Evolutionary conservation across 1,140 invertebrate genomes (phyloP), one percentile per base, ranked within the genome.

Genomic region (Gonatopus flavifemur): DNA sequence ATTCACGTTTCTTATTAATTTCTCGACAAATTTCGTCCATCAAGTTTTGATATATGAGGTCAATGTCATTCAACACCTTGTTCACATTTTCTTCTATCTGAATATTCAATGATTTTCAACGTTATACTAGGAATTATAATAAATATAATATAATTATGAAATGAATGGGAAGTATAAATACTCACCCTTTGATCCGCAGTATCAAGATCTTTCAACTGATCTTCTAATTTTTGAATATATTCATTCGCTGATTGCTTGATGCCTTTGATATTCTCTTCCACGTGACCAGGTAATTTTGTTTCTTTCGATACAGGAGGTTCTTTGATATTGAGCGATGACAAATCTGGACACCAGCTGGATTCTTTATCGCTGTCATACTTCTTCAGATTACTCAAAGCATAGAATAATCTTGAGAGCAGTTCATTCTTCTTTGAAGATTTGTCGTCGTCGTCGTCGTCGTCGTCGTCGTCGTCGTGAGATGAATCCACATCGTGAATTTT

Each of bases 1-100:
- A 31, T 33, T 62, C 55, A n/a, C 59, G 50, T 54, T 55, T 64
- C 22, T 55, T 45, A 39, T 66, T 64, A 30, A 66, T 62, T 30
- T 63, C 54, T 4, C 40, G 8, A 18, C 50, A 57, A 7, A 62
- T 38, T 35, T 54, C 41, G 30, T 58, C 39, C 42, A 64, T 38
- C 22, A 66, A 39, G 22, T 48, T 31, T 35, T 66, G 56, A 52
- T 59, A 66, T 10, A 54, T 41, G 24, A 30, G 45, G 19, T 66
- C 62, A 28, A 64, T 56, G 30, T 64, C 56, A 30, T 59, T 35
- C 3, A 59, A 32, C 13, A 59, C 52, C 36, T 19, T 55, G 15
- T 39, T 47, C 24, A 52, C 49, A 35, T 46, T 59, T 30, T 54
- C 57, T 19, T 51, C 38, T 37, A 66, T 57, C 64, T 66, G 35